phyloP scores from a whole-genome alignment of 1,140 invertebrate genomes.

The Coenobita brevimanus region DNA sequence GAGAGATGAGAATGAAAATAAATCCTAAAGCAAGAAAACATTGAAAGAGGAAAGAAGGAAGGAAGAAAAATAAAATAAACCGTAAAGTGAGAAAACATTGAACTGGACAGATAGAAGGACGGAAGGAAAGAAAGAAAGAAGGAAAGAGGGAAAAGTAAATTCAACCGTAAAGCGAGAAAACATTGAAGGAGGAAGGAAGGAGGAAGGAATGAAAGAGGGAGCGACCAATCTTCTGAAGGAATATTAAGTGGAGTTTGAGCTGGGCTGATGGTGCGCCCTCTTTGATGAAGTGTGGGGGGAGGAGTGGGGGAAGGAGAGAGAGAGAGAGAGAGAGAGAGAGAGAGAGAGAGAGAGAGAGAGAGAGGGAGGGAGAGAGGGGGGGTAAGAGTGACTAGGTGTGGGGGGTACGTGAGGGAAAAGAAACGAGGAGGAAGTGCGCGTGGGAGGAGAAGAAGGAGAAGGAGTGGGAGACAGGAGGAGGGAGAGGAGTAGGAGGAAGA shows the following conservation, averaged over 20 bases:
- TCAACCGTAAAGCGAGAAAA: not conserved
- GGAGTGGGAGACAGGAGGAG: not conserved
- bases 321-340: not conserved
- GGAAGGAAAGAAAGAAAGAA: not conserved
- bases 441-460: not conserved
- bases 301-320: not conserved
- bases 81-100: not conserved
- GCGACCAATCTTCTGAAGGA: not conserved
- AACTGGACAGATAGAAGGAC: not conserved
- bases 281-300: conserved; percentile 3
- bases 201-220: not conserved
- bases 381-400: not conserved
- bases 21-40: not conserved
- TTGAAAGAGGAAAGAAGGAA: not conserved
- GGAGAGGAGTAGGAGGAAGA: not conserved
- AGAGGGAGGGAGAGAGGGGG: not conserved
- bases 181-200: not conserved
- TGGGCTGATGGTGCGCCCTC: not conserved
- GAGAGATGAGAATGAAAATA: not conserved
- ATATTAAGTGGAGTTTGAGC: not conserved
- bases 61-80: not conserved
- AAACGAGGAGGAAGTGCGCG: not conserved
- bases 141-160: not conserved
- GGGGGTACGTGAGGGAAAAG: not conserved
- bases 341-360: not conserved